A percentile compares a stretch with the other conserved stretches of the same genome.
Conservation (phyloP, 2,888 invertebrate genomes). For the Ypsolopha sequella region DNA sequence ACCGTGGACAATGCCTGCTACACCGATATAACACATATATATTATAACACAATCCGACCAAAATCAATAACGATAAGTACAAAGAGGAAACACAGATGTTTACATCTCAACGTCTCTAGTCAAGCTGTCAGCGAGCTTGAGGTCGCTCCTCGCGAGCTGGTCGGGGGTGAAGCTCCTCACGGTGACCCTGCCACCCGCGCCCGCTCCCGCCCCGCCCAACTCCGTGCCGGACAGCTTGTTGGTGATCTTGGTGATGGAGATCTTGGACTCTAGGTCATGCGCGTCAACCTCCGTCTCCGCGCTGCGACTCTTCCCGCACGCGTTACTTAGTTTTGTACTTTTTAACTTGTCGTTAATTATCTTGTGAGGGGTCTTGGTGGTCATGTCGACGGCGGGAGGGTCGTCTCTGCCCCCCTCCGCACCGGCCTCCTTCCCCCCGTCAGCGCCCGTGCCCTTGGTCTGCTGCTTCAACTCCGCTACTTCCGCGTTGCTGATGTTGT, state of each 20-base stretch:
- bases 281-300: constrained; percentile 41
- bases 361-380: constrained; percentile 52
- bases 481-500: constrained; percentile 90
- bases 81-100: constrained; percentile 6
- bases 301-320: not conserved
- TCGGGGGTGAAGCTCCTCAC: constrained; percentile 57
- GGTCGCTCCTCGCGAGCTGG: constrained; percentile 21
- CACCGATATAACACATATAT: no score
- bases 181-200: constrained; percentile 27
- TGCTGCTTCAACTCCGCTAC: constrained; percentile 84
- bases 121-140: constrained; percentile 38
- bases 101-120: constrained; percentile 59
- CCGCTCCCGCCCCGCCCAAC: constrained; percentile 21
- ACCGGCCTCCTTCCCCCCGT: constrained; percentile 38
- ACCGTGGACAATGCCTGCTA: no score
- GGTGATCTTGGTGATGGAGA: constrained; percentile 65
- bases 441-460: constrained; percentile 31
- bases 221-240: constrained; percentile 58
- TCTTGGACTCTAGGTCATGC: constrained; percentile 60
- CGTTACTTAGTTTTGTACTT: constrained; percentile 29
- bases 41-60: no score
- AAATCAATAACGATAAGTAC: no score
- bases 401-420: constrained; percentile 32
- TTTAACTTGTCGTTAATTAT: constrained; percentile 49
- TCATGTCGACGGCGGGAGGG: constrained; percentile 54